Evolutionary conservation across 2,113 vertebrate species (phyloP), one percentile per base, ranked within the genome.

Genomic region (Leptobrachium ailaonicum): DNA sequence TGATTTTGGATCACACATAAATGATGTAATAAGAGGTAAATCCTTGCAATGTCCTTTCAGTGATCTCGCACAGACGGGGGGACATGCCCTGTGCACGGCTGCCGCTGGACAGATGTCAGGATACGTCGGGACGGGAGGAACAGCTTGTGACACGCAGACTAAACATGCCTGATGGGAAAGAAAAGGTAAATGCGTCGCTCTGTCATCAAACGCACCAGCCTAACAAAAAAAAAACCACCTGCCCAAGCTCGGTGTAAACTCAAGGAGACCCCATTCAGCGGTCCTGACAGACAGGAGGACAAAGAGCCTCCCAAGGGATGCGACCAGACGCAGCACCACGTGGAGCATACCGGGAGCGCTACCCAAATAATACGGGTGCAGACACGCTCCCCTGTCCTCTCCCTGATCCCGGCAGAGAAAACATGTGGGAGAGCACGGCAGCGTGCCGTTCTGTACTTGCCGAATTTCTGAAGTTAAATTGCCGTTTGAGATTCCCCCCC

Each of bases 111-210:
- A 50, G 47, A 50, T 50, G 4, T 50, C 47, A 50, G 47, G 8
- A 50, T 50, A 50, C 20, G 20, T 32, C 1, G 20, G 20, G 20
- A 32, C 20, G 1, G 20, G 20, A 50, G 47, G 50, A 77, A 60
- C 41, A 40, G 13, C 41, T n/a, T 10, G 64, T 45, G 75, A 77
- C 75, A 60, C 9, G 53, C 66, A 77, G 75, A 77, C 50, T 68
- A 77, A 45, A 77, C 66, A 77, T 64, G 6, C 62, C n/a, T 64
- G 62, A 20, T 2, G 1, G 50, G 62, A 43, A 60, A 64, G n/a
- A 44, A 64, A 67, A 41, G 42, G 53, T 14, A 66, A 69, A 43
- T 9, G 6, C 6, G 3, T 2, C 20, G n/a, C 14, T 44, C 69
- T 53, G 69, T 71, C 69, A 50, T n/a, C 3, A 1, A 3, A n/a